Percentiles rank a stretch among this genome's conserved stretches.
phyloP scores from a whole-genome alignment of 2,888 invertebrate species.

The Eupithecia dodoneata region DNA sequence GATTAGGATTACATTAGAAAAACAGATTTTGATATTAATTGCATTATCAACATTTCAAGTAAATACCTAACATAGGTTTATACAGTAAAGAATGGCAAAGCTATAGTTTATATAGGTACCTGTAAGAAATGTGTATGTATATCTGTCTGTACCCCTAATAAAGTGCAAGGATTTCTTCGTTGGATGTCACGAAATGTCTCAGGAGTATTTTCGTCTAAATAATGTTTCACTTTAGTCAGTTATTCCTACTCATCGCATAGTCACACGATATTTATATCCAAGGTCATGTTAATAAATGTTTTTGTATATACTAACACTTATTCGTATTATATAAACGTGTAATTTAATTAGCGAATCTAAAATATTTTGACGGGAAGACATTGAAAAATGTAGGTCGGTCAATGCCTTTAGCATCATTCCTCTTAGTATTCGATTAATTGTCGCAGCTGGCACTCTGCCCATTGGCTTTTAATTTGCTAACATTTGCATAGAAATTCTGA shows the following conservation, averaged over 20 bases:
- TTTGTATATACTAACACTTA: constrained; percentile 5
- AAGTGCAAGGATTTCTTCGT: neutral
- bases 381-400: constrained; percentile 55
- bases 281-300: constrained; percentile 8
- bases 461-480: constrained; percentile 57
- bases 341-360: constrained; percentile 20
- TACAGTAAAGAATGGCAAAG: too few species aligned
- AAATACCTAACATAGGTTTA: too few species aligned
- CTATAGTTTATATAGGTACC: too few species aligned
- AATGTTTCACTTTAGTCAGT: neutral
- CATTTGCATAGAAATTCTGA: constrained; percentile 42
- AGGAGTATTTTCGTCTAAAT: neutral
- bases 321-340: neutral
- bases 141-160: neutral
- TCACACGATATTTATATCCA: constrained; percentile 4
- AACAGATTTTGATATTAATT: too few species aligned
- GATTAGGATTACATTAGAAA: too few species aligned
- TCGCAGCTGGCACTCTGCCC: constrained; percentile 64
- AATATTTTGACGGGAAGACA: constrained; percentile 36
- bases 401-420: constrained; percentile 53
- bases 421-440: constrained; percentile 58
- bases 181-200: neutral
- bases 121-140: too few species aligned
- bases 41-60: too few species aligned
- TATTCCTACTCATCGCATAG: neutral